Conservation (phyloP, 2,888 invertebrate genomes). For the Xanthorhoe designata region DNA sequence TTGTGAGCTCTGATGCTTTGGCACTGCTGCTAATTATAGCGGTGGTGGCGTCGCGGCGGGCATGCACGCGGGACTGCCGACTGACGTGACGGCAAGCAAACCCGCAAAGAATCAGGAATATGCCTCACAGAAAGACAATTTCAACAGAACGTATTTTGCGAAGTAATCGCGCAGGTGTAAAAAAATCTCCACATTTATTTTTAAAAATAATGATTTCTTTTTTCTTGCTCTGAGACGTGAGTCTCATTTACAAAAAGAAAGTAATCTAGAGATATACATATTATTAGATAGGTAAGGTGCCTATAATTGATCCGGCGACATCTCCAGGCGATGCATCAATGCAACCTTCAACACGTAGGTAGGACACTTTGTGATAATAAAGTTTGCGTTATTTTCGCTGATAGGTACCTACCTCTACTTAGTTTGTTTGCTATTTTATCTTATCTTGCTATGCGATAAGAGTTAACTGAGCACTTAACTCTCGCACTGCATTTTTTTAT, state of each 20-base stretch:
- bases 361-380: neutral
- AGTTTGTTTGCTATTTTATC: constrained; percentile 23
- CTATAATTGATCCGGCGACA: no score
- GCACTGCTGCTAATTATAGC: constrained; percentile 45
- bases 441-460: constrained; percentile 20
- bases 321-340: neutral
- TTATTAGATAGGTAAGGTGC: no score
- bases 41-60: constrained; percentile 18
- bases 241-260: neutral
- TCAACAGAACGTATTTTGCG: neutral
- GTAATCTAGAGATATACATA: neutral
- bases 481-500: neutral
- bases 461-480: neutral
- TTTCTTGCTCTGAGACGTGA: no score
- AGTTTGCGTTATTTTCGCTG: neutral
- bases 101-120: constrained; percentile 9
- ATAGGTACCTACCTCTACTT: no score
- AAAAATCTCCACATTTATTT: no score
- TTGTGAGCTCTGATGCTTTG: constrained; percentile 47
- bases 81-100: neutral
- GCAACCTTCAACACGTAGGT: neutral
- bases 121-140: neutral
- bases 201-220: no score
- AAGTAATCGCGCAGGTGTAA: neutral
- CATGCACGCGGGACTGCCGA: constrained; percentile 9